Percentiles rank a stretch among this genome's conserved stretches.
Conservation (phyloP, 2,113 vertebrate genomes). For the Notarius lentiginosus region DNA sequence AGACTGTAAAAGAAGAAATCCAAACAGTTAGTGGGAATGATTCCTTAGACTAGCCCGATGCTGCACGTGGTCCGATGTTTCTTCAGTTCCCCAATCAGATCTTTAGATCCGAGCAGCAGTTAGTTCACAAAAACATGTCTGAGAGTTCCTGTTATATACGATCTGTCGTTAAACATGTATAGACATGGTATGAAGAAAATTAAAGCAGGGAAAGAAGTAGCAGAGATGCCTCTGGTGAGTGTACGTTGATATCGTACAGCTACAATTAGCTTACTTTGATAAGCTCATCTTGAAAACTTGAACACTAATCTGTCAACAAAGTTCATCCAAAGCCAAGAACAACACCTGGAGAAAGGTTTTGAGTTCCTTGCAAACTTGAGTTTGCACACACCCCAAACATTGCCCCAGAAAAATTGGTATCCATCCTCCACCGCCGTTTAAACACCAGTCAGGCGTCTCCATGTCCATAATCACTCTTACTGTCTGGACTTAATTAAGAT, state of each 20-base stretch:
- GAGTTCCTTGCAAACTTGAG: no score
- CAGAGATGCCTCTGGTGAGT: background rate
- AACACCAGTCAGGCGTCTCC: conserved; percentile 47
- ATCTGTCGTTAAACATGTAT: background rate
- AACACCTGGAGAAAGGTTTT: background rate
- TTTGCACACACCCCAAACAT: no score
- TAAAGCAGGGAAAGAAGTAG: background rate
- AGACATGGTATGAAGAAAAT: background rate
- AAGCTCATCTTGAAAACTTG: background rate
- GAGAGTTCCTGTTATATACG: background rate
- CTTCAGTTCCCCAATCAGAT: background rate
- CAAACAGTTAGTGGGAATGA: background rate
- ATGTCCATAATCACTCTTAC: conserved; percentile 61
- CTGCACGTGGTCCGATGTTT: background rate
- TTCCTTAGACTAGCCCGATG: background rate
- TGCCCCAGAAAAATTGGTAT: background rate
- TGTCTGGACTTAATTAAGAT: conserved; percentile 68
- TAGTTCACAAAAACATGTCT: background rate
- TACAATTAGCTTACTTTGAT: background rate
- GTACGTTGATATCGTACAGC: background rate
- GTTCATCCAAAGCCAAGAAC: background rate
- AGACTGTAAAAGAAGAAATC: background rate
- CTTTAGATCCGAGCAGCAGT: background rate
- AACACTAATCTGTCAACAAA: background rate
- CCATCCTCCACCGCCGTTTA: conserved; percentile 44